Evolutionary conservation across 2,888 invertebrate genomes (phyloP), one percentile per base, ranked within the genome.

Genomic region (Seira musarum): DNA sequence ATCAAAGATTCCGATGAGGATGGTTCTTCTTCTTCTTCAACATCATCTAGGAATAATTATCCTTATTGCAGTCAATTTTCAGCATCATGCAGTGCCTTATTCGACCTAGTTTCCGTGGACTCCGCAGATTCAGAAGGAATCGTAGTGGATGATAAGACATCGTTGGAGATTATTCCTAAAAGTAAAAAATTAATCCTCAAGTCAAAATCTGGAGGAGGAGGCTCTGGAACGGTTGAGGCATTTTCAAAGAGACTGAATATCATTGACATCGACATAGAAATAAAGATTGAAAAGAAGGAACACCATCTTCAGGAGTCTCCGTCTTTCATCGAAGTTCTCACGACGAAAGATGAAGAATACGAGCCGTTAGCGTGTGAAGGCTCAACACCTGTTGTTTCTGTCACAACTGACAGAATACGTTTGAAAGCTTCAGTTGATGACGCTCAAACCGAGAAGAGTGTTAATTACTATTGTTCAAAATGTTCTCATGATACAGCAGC

Each of bases 21-120:
- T 57, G 21, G 35, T 5, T 72, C 40, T 13, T 70, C 70, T 8
- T 65, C 71, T 3, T 75, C 75, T 1, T 71, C 70, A 10, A 46
- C 53, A 19, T 67, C n/a, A 3, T 57, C 57, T n/a, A 8, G 57
- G 57, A 15, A 3, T 57, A 57, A 67, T 21, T 61, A 63, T 1
- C 72, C 68, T 0, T 70, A 53, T 35, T 82, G 80, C 69, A 82
- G 74, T 35, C 69, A 81, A 22, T 81, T 83, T 19, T 83, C 83
- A 1, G 80, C 82, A 1, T 83, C 83, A 40, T 83, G 83, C 57
- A 82, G 82, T 75, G 83, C 83, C 19, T 71, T 83, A 0, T 77
- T 81, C 40, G 81, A 81, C 60, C 63, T 81, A 63, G 77, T 81
- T n/a, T 81, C 80, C 6, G 74, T 65, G 24, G 73, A 69, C 8